These are phyloP conservation scores for Priocnemis perturbator DNA, from an alignment of 2,888 invertebrate species.

Conservation along the genomic window DNA sequence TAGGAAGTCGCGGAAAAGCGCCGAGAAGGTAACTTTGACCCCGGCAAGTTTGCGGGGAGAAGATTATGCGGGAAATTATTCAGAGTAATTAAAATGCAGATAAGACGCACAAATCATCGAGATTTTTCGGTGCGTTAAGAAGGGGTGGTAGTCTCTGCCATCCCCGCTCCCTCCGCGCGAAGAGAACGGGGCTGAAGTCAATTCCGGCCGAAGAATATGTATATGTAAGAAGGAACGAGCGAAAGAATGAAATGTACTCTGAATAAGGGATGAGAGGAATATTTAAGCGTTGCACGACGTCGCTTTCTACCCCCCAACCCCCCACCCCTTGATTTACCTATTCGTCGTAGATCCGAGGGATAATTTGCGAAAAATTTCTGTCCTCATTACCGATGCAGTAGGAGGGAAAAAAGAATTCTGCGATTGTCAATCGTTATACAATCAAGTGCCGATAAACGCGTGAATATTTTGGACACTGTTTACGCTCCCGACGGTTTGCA, in stretches of 20 bases:
- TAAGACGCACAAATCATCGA: conserved; percentile 73
- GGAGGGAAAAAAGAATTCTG: background rate
- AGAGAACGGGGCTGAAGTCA: conserved; percentile 46
- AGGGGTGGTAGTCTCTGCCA: conserved; percentile 19
- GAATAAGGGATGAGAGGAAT: conserved; percentile 71
- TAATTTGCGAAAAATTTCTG: conserved; percentile 36
- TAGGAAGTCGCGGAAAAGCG: background rate
- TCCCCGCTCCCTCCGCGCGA: conserved; percentile 14
- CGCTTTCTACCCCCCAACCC: conserved; percentile 15
- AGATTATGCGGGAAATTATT: conserved; percentile 71
- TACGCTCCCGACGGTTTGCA: too few relatives aligned
- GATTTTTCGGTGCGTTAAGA: conserved; percentile 64
- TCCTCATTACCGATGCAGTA: conserved; percentile 14
- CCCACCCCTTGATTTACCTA: conserved; percentile 1
- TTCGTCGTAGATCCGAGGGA: conserved; percentile 23
- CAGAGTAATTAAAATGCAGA: conserved; percentile 75
- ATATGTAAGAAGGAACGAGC: conserved; percentile 61
- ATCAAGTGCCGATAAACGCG: too few relatives aligned
- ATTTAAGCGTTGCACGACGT: conserved; percentile 60
- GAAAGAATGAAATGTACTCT: conserved; percentile 71
- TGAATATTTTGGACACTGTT: too few relatives aligned
- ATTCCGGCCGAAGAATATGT: conserved; percentile 57
- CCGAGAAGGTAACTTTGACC: background rate
- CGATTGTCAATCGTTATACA: background rate
- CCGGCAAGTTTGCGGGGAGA: background rate